These are phyloP conservation scores for Pelobates fuscus DNA, from an alignment of 2,113 vertebrate species.

Conservation along the genomic window DNA sequence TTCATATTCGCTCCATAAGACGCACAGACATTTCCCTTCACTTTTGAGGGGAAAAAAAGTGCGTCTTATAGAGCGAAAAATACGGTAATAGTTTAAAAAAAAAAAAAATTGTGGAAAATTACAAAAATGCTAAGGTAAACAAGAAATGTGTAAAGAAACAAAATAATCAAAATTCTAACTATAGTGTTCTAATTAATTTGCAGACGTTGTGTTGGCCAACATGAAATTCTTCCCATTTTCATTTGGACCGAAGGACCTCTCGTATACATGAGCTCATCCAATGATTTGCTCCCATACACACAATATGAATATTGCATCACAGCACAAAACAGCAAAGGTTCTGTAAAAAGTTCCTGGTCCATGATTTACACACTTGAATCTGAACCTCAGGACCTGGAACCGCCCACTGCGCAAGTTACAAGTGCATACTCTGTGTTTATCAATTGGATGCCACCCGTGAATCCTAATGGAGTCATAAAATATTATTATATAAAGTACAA, in stretches of 20 bases:
- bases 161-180: not conserved
- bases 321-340: slow-evolving; percentile 78
- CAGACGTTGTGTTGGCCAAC: slow-evolving; percentile 72
- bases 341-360: slow-evolving; percentile 77
- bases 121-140: too few relatives aligned
- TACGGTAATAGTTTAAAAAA: too few relatives aligned
- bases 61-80: too few relatives aligned
- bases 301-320: slow-evolving; percentile 78
- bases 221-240: slow-evolving; percentile 78
- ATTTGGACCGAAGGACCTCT: slow-evolving; percentile 80
- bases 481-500: slow-evolving; percentile 78
- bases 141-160: too few relatives aligned
- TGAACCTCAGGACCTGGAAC: slow-evolving; percentile 70
- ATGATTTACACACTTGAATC: slow-evolving; percentile 74
- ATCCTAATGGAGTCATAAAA: slow-evolving; percentile 80
- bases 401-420: slow-evolving; percentile 69
- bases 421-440: slow-evolving; percentile 78
- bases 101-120: too few relatives aligned
- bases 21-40: too few relatives aligned
- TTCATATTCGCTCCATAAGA: too few relatives aligned
- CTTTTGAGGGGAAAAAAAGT: too few relatives aligned
- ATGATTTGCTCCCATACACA: slow-evolving; percentile 75
- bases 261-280: slow-evolving; percentile 76
- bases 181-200: slow-evolving; percentile 51
- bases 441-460: slow-evolving; percentile 77